phyloP scores from a whole-genome alignment of 2,888 invertebrate genomes.

The Leucozona laternaria region DNA sequence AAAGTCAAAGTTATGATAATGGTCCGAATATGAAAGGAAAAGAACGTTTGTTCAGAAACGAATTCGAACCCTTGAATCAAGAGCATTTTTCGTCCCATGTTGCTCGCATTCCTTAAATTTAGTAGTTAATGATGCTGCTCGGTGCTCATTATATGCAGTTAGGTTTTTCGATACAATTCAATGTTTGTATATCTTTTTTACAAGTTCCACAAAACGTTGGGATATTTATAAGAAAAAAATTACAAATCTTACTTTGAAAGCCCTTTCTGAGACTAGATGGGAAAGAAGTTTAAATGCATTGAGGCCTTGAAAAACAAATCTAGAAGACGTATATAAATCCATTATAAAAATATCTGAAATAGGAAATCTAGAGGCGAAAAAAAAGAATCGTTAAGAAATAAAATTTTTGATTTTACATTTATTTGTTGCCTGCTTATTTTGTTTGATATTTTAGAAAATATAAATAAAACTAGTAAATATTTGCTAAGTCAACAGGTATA shows the following conservation, averaged over 20 bases:
- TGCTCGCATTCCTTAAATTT: neutral
- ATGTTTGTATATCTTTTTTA: neutral
- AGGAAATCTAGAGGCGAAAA: no score
- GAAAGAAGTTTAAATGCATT: neutral
- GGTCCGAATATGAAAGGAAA: neutral
- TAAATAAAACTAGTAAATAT: no score
- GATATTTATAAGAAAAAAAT: neutral
- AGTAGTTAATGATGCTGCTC: neutral
- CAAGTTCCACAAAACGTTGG: neutral
- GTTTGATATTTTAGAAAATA: no score
- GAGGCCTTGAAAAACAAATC: neutral
- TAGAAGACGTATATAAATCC: neutral
- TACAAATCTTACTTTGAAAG: neutral
- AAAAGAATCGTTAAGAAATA: no score
- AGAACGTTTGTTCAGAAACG: neutral
- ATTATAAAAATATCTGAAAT: neutral
- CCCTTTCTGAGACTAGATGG: neutral
- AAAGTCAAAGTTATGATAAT: neutral
- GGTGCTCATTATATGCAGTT: neutral
- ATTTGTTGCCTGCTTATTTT: no score
- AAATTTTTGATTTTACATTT: no score
- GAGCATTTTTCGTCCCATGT: neutral
- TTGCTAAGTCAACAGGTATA: no score
- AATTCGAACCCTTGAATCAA: neutral
- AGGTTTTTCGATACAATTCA: neutral